These are phyloP conservation scores for Eurytoma californica DNA, from an alignment of 2,888 invertebrate species.

Conservation along the genomic window DNA sequence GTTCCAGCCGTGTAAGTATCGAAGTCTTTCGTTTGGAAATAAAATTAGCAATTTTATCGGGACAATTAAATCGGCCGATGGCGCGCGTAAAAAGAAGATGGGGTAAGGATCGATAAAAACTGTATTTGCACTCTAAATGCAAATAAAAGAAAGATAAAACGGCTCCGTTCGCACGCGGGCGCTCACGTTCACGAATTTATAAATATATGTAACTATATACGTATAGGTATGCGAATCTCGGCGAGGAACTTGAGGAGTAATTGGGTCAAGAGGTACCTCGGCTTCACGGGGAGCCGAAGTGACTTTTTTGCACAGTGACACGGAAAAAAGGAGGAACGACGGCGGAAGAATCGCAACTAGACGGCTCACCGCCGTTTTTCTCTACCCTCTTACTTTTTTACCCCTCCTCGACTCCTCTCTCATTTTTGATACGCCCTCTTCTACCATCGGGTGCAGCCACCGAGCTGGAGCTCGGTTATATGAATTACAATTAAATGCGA, in stretches of 20 bases:
- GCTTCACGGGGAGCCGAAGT: conserved; percentile 12
- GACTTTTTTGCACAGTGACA: conserved; percentile 24
- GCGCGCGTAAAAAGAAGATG: background rate
- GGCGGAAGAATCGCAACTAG: conserved; percentile 20
- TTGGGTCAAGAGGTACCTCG: conserved; percentile 48
- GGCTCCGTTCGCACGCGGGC: background rate
- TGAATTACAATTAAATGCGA: conserved; percentile 37
- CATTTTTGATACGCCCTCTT: conserved; percentile 20
- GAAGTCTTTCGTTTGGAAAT: background rate
- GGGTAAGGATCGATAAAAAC: conserved; percentile 23
- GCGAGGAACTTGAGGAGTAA: conserved; percentile 23
- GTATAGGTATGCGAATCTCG: background rate
- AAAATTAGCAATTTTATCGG: conserved; percentile 17
- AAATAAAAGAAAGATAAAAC: conserved; percentile 43
- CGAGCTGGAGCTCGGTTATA: background rate
- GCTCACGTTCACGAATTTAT: background rate
- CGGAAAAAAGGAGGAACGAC: conserved; percentile 28
- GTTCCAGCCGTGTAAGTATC: background rate
- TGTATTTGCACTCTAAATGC: conserved; percentile 47
- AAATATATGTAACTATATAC: conserved; percentile 17
- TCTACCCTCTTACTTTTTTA: background rate
- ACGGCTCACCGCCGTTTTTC: conserved; percentile 12
- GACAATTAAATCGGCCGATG: conserved; percentile 16
- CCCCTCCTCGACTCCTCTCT: background rate
- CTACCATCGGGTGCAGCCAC: background rate